Base-by-base conservation (phyloP, 2,113 vertebrate genomes). In the Clarias macrocephalus region DNA sequence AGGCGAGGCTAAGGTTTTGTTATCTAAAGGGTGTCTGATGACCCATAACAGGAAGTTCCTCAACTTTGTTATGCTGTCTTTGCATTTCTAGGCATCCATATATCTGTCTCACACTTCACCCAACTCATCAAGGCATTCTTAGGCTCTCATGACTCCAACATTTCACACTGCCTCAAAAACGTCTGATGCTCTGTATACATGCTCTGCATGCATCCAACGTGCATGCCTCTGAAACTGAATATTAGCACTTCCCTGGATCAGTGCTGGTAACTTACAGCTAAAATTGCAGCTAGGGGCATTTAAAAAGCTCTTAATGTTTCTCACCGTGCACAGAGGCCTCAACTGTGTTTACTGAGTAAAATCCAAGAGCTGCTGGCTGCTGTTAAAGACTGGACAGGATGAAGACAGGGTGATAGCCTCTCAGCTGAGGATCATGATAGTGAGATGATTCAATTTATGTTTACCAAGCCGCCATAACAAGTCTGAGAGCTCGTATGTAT, bases 381-480 rank as follows among this genome's bases (percentile, higher is more conserved):
- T 52, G 80, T 88, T 92, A 91, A 91, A 92, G 88, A 91, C 76
- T 12, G 21, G 52, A 83, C 85, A 91, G 91, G 92, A 93, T 91
- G 90, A 89, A 90, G 89, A 92, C 63, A 19, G 30, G 77, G 73
- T 86, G 87, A 85, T 90, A 88, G 85, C 90, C 89, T 90, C 81
- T 77, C 79, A 90, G 88, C 90, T 89, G 83, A 84, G 90, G 76
- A 91, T 86, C 52, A 87, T 75, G 37, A 89, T 85, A 89, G 80
- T 87, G 83, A 90, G 90, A 87, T 90, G 85, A 93, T 84, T 92
- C 90, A 82, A 86, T 92, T 92, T 90, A 83, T 93, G 90, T 93
- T 93, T 92, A 93, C 90, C 90, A 92, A 91, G 89, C 85, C 82
- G 88, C 90, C 89, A 90, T 92, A 94, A 92, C 92, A 90, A 81